Percentiles rank a stretch among this genome's conserved stretches.
Conservation (phyloP, 92 coral and sea anemone species). For the Zoanthus gigantus region DNA sequence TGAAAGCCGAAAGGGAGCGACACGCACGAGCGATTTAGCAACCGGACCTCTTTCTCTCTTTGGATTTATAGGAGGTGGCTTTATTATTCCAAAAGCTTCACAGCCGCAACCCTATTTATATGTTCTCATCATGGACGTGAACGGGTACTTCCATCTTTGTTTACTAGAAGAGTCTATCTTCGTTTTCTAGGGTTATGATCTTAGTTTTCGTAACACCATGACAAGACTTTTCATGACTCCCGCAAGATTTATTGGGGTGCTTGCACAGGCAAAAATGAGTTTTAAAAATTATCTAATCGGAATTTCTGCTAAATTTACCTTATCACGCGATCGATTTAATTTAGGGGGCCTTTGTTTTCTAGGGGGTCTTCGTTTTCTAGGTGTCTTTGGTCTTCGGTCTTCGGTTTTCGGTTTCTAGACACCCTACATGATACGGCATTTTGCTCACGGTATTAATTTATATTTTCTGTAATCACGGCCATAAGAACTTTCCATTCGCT, state of each 20-base stretch:
- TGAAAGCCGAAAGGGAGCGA: neutral
- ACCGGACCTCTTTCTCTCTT: neutral
- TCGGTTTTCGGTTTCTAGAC: too few relatives aligned
- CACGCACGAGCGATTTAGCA: neutral
- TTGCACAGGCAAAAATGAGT: neutral
- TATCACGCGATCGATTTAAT: too few relatives aligned
- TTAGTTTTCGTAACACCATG: conserved; percentile 6
- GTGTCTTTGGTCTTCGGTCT: too few relatives aligned
- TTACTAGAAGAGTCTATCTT: conserved; percentile 4
- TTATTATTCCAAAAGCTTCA: neutral
- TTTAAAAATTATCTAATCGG: neutral
- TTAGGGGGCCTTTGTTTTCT: too few relatives aligned
- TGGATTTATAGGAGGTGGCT: neutral
- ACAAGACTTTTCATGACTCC: neutral
- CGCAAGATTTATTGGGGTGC: neutral
- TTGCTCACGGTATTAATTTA: too few relatives aligned
- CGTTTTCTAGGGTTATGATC: conserved; percentile 10
- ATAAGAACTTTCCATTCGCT: too few relatives aligned
- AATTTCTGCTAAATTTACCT: too few relatives aligned
- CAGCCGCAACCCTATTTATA: neutral
- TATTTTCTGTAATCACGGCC: too few relatives aligned
- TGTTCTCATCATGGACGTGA: conserved; percentile 1
- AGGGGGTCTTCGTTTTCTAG: too few relatives aligned
- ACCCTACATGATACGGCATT: too few relatives aligned
- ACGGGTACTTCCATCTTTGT: neutral